phyloP scores from a whole-genome alignment of 2,113 vertebrate genomes.

The Eidolon helvum region DNA sequence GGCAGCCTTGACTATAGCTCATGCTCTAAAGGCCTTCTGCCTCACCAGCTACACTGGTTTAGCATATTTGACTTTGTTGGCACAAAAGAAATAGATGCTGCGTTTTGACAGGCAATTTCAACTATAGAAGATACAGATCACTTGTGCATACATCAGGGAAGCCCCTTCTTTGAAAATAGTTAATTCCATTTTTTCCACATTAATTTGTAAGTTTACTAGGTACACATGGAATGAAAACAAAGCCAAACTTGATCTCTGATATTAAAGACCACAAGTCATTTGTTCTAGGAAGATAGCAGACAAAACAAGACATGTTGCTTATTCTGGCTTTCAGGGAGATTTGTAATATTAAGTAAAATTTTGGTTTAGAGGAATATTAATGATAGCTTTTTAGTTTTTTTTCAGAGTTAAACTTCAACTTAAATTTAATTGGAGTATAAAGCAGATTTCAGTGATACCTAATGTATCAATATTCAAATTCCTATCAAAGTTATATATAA shows the following conservation, averaged over 20 bases:
- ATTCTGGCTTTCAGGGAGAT: neutral
- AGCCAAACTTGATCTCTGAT: neutral
- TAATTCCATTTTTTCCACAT: neutral
- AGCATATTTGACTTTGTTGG: neutral
- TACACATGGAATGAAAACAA: neutral
- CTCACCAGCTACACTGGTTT: neutral
- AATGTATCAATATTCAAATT: neutral
- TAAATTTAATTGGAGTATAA: slow-evolving; percentile 34
- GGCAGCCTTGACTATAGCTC: neutral
- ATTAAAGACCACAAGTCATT: neutral
- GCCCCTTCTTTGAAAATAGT: neutral
- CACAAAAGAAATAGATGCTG: neutral
- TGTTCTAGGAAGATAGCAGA: neutral
- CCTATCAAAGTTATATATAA: neutral
- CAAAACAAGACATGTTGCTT: neutral
- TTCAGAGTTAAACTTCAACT: neutral
- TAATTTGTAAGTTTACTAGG: neutral
- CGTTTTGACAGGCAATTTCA: neutral
- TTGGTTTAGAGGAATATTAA: neutral
- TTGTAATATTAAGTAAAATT: slow-evolving; percentile 27
- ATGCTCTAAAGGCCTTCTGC: neutral
- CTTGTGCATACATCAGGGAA: neutral
- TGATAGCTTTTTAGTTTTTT: neutral
- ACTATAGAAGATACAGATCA: neutral
- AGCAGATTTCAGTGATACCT: neutral